Conservation (phyloP, 1,140 invertebrate genomes). For the Diabrotica undecimpunctata region DNA sequence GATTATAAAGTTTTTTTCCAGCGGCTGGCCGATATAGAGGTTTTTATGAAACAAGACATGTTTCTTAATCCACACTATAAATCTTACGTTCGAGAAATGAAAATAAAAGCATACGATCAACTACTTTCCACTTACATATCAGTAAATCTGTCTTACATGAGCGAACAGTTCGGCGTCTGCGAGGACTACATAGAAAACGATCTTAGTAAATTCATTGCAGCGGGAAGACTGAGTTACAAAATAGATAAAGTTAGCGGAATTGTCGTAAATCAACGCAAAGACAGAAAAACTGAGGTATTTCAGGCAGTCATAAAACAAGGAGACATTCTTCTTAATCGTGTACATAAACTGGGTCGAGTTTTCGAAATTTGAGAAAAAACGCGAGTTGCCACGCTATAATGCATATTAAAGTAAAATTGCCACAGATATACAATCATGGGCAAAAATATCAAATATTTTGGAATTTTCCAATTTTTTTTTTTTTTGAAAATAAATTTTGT, state of each 20-base stretch:
- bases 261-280: conserved; percentile 89
- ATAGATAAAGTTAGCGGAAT: conserved; percentile 94
- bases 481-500: no score
- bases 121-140: conserved; percentile 91
- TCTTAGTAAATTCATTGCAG: conserved; percentile 85
- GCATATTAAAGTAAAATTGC: not conserved
- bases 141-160: conserved; percentile 91
- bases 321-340: conserved; percentile 91
- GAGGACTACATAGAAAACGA: conserved; percentile 88
- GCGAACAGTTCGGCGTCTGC: conserved; percentile 91
- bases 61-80: conserved; percentile 88
- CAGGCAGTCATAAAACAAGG: conserved; percentile 96
- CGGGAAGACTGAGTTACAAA: conserved; percentile 91
- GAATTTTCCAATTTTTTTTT: no score
- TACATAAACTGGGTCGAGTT: conserved; percentile 95
- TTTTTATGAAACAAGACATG: conserved; percentile 81
- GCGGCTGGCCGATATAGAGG: conserved; percentile 73
- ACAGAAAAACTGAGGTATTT: conserved; percentile 83
- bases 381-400: not conserved
- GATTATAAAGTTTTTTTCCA: conserved; percentile 94
- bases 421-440: no score
- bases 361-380: conserved; percentile 77
- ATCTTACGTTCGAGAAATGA: conserved; percentile 94
- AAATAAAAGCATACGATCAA: conserved; percentile 94
- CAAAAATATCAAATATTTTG: no score